Evolutionary conservation across 2,888 invertebrate genomes (phyloP), one percentile per base, ranked within the genome.

Genomic region (Amorpha juglandis): DNA sequence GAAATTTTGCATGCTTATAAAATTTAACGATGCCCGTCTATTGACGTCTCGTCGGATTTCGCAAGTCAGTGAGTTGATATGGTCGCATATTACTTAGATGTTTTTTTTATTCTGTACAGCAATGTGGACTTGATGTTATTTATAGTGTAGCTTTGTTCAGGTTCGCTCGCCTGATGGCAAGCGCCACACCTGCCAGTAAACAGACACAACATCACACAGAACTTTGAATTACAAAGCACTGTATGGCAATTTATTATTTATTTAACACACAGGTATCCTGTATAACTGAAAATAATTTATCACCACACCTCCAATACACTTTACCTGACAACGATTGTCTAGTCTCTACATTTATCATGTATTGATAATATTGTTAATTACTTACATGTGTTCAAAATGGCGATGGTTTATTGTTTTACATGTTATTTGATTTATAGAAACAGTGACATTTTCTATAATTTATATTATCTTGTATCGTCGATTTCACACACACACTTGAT

Each of bases 21-120:
- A 58, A 58, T 58, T 12, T 38, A 58, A 58, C 16, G 55, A 38
- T 19, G 19, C 38, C 9, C 33, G 35, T 58, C 9, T 53, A 14
- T 16, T 11, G n/a, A 55, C 16, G 2, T 38, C 55, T 38, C 1
- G 1, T 11, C 3, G 42, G 19, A 58, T 58, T 42, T 58, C 21
- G 58, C 7, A 42, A 19, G 12, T 19, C 16, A 19, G 38, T 6
- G 42, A 42, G n/a, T 2, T 35, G 8, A 33, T 8, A 53, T 35
- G 7, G 3, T 3, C 35, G 9, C 33, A 38, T 16, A 35, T 16
- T 48, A 47, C 3, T n/a, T 27, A 27, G 27, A n/a, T n/a, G n/a
- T 27, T 27, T 27, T 27, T 27, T 4, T 27, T 27, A 27, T 27
- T 27, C 27, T n/a, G n/a, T n/a, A n/a, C n/a, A n/a, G n/a, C n/a